Base-by-base conservation (phyloP, 2,797 vertebrate genomes). In the Oreortyx pictus region DNA sequence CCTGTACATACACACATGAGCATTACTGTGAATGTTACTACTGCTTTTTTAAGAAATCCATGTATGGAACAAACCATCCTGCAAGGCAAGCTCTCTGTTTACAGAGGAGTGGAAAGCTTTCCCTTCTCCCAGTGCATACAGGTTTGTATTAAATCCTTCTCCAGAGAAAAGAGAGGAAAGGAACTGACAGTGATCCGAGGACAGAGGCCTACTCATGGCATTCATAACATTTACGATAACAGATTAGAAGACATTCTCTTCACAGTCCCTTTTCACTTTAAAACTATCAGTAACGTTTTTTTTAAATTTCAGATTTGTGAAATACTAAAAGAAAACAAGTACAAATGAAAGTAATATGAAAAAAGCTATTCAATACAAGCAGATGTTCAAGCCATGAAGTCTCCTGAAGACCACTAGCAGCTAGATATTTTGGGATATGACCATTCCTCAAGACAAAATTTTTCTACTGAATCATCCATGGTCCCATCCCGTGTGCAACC, bases 361-460 rank as follows among this genome's bases (percentile, higher is more conserved):
- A 33, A 56, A 76, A 57, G 25, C 8, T 43, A 22, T 39, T 68
- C 8, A 12, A 11, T 33, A 24, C 0, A 0, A 39, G 54, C 0
- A 0, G 9, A n/a, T 31, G 50, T 2, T 49, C 71, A 54, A 27
- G 12, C n/a, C 52, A 43, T 24, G 15, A 41, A 24, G 9, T 41
- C 9, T 67, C 25, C 54, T 33, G 23, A 84, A 43, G 44, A 68
- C 11, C 39, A 27, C 3, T 7, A 2, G 7, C 44, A 50, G 37
- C n/a, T 65, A 37, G 2, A 11, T 18, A 17, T 71, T 65, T 49
- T 46, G 50, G 17, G 19, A 41, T 62, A 62, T 35, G n/a, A 80
- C 29, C 23, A 5, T 17, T 64, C 78, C 62, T 82, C 19, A 2
- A 74, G 70, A 23, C 25, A 37, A 37, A 39, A 22, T 29, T 56